phyloP scores from a whole-genome alignment of 2,113 vertebrate species.

The Pitta sordida region DNA sequence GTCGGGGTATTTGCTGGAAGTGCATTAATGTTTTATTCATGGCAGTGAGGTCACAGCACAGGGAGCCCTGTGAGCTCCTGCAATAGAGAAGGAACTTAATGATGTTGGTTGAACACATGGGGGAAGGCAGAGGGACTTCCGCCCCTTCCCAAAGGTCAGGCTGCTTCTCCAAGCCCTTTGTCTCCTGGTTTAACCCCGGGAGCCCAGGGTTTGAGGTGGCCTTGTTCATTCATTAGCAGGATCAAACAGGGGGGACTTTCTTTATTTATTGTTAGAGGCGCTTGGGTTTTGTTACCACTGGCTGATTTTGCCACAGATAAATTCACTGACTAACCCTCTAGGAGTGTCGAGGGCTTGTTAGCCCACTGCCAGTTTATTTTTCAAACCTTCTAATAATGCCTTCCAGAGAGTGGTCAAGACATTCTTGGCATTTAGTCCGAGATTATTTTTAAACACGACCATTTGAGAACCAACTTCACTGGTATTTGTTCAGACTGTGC shows the following conservation, averaged over 20 bases:
- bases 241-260: background rate
- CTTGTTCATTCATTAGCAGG: background rate
- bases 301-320: background rate
- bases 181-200: background rate
- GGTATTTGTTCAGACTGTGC: background rate
- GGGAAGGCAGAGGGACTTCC: background rate
- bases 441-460: background rate
- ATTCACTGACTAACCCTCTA: background rate
- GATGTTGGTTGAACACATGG: background rate
- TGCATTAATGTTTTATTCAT: conserved; percentile 36
- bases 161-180: background rate
- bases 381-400: background rate
- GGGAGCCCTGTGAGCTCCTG: background rate
- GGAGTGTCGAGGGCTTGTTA: background rate
- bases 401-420: background rate
- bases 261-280: background rate
- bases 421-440: background rate
- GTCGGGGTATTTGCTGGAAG: background rate
- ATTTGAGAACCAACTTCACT: background rate
- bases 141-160: background rate
- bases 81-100: background rate
- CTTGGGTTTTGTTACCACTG: background rate
- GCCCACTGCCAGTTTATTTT: background rate
- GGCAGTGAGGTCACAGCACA: background rate
- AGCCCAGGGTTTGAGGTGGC: background rate